Percentiles rank a stretch among this genome's conserved stretches.
Evolutionary conservation across 23 tunicate species (phyloP).

Genomic region (Halocynthia aurantium): DNA sequence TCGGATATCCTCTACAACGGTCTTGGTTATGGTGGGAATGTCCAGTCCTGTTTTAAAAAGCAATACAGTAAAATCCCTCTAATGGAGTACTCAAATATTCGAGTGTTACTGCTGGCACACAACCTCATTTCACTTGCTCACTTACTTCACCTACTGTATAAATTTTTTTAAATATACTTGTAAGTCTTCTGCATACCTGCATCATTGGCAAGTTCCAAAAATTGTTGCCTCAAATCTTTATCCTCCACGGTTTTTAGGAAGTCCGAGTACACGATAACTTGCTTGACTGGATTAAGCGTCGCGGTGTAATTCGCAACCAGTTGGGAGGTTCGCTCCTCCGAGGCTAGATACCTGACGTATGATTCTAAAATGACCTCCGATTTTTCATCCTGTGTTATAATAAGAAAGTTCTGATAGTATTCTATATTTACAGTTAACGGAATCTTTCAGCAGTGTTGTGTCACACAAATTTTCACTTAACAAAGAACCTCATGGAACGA

Average conservation of each 20-base stretch:
- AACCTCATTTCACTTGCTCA: not conserved
- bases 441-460: too few species aligned
- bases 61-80: not conserved
- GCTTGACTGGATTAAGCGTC: conserved; percentile 35
- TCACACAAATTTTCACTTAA: too few species aligned
- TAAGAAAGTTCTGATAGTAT: not conserved
- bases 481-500: too few species aligned
- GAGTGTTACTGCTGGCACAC: too few species aligned
- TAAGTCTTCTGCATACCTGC: conserved; percentile 37
- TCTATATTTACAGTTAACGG: too few species aligned
- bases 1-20: conserved; percentile 76
- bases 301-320: conserved; percentile 81
- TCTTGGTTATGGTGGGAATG: conserved; percentile 67
- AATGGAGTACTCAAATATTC: too few species aligned
- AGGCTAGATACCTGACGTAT: conserved; percentile 43
- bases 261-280: conserved; percentile 42
- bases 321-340: conserved; percentile 45
- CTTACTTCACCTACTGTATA: not conserved
- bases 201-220: conserved; percentile 48
- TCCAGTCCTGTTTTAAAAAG: conserved; percentile 49
- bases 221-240: conserved; percentile 39
- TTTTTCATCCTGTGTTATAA: conserved; percentile 15
- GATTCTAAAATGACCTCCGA: conserved; percentile 47
- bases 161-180: not conserved
- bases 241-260: conserved; percentile 64